Conservation (phyloP, 2,888 invertebrate species). For the Pyrrhia umbra region DNA sequence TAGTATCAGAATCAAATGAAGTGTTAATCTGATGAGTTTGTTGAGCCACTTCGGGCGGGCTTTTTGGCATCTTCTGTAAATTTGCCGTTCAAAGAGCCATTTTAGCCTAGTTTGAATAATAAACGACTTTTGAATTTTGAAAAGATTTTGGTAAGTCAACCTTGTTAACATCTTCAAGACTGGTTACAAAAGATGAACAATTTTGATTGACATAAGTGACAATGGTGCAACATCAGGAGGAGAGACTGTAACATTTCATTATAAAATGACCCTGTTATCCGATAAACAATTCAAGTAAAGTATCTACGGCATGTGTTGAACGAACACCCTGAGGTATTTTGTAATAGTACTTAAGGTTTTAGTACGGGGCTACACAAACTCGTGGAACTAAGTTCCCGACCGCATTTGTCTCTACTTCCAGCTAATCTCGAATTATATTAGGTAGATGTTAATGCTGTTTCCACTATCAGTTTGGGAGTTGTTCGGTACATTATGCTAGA, state of each 20-base stretch:
- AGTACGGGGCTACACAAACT: constrained; percentile 33
- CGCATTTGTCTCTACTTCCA: constrained; percentile 41
- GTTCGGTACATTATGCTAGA: constrained; percentile 1
- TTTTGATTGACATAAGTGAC: too few species aligned
- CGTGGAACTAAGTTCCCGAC: constrained; percentile 29
- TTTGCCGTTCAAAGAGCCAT: too few species aligned
- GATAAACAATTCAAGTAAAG: constrained; percentile 2
- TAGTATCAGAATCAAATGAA: too few species aligned
- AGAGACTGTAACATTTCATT: constrained; percentile 9
- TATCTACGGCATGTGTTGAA: constrained; percentile 22
- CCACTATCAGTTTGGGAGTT: constrained; percentile 10
- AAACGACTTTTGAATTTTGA: too few species aligned
- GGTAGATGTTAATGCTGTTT: constrained; percentile 25
- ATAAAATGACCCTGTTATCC: not conserved
- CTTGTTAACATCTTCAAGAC: too few species aligned
- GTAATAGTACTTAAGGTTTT: constrained; percentile 47
- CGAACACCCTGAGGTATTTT: constrained; percentile 37
- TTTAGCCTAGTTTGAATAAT: too few species aligned
- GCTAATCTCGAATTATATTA: constrained; percentile 39
- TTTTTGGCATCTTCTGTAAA: too few species aligned
- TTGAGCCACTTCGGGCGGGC: too few species aligned
- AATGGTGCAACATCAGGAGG: too few species aligned
- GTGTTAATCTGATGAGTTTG: too few species aligned
- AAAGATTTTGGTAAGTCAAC: too few species aligned
- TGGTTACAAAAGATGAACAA: too few species aligned